Conservation (phyloP, 1,140 invertebrate species). For the Drosophila sucinea region DNA sequence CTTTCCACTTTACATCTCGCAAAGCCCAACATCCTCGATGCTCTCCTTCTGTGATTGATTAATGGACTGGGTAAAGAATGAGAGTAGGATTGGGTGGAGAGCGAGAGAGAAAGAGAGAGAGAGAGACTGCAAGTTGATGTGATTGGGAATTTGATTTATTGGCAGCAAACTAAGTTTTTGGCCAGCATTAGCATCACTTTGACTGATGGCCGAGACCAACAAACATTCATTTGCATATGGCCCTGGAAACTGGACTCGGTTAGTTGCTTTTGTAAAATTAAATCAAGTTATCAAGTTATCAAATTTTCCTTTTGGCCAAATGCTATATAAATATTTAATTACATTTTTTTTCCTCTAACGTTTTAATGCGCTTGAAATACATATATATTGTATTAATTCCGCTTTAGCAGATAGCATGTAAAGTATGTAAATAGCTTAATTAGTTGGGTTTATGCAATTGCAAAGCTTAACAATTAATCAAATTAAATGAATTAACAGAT, state of each 20-base stretch:
- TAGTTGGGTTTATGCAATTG: conserved; percentile 1
- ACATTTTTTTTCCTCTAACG: no score
- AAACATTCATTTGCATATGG: conserved; percentile 44
- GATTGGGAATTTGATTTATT: conserved; percentile 76
- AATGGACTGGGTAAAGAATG: conserved; percentile 26
- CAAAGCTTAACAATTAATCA: conserved; percentile 11
- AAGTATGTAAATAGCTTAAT: neutral
- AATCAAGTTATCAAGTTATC: no score
- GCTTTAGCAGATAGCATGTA: no score
- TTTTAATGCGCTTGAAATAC: no score
- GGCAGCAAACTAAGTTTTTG: conserved; percentile 61
- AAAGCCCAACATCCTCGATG: conserved; percentile 3
- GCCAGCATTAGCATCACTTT: conserved; percentile 46
- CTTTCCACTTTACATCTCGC: neutral
- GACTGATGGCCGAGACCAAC: conserved; percentile 35
- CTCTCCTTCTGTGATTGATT: conserved; percentile 55
- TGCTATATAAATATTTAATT: no score
- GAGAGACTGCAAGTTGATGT: conserved; percentile 49
- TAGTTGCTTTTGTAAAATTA: no score
- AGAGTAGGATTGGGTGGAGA: neutral
- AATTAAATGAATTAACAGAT: conserved; percentile 12
- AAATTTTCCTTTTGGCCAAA: no score
- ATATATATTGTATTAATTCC: no score
- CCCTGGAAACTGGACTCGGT: conserved; percentile 4
- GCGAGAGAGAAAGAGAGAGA: conserved; percentile 2